These are phyloP conservation scores for Periophthalmodon schlosseri DNA, from an alignment of 2,113 vertebrate genomes.

Conservation along the genomic window DNA sequence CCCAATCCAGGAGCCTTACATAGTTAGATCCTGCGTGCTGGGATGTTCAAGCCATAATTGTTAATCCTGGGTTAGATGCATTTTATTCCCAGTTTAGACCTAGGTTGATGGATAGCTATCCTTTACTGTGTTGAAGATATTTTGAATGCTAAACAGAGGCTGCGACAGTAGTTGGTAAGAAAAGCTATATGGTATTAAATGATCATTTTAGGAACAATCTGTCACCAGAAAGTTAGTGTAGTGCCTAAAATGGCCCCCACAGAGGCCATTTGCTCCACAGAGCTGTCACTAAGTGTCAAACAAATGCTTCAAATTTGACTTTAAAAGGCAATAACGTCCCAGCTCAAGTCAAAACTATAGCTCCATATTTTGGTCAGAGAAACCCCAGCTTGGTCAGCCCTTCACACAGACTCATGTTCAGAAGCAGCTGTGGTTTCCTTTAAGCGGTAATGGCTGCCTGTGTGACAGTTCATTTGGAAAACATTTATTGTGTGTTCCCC, in stretches of 20 bases:
- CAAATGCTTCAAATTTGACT: constrained; percentile 23
- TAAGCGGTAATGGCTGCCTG: constrained; percentile 36
- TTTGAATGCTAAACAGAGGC: background rate
- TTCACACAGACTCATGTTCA: constrained; percentile 32
- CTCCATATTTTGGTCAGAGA: constrained; percentile 21
- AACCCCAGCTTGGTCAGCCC: constrained; percentile 8
- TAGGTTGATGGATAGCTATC: background rate
- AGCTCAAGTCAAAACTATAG: constrained; percentile 1
- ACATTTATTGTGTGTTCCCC: constrained; percentile 49
- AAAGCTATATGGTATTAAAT: constrained; percentile 24
- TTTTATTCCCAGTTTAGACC: background rate
- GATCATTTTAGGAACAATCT: constrained; percentile 59
- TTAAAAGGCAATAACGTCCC: background rate
- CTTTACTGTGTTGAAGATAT: background rate
- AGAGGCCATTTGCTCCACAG: constrained; percentile 51
- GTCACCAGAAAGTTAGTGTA: constrained; percentile 68
- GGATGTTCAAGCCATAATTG: too few relatives aligned
- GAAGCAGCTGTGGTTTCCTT: constrained; percentile 52
- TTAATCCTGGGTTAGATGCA: background rate
- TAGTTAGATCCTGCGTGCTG: too few relatives aligned
- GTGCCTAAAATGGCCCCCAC: constrained; percentile 23
- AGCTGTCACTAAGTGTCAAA: constrained; percentile 29
- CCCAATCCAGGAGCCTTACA: too few relatives aligned
- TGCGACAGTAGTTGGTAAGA: background rate
- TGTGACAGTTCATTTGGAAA: constrained; percentile 47